These are phyloP conservation scores for Sciurus vulgaris DNA, from an alignment of 2,797 vertebrate genomes.

Conservation along the genomic window DNA sequence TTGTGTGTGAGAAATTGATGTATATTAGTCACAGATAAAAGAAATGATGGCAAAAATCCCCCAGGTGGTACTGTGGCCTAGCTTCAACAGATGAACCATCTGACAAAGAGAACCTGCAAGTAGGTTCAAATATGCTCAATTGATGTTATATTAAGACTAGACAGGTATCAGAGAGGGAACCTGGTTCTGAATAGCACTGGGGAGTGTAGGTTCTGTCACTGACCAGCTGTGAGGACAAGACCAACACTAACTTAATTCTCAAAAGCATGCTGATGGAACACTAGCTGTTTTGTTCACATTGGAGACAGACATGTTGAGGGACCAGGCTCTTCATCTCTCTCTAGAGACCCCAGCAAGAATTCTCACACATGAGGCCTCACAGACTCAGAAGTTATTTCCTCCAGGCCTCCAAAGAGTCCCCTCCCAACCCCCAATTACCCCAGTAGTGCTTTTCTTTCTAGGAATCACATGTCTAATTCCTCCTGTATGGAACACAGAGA, in stretches of 20 bases:
- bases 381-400: not conserved
- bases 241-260: slow-evolving; percentile 3
- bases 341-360: not conserved
- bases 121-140: slow-evolving; percentile 12
- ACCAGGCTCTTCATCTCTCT: not conserved
- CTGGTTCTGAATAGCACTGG: not conserved
- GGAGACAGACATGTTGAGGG: not conserved
- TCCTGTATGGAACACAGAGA: not conserved
- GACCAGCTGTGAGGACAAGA: slow-evolving; percentile 23
- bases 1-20: not conserved
- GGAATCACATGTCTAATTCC: not conserved
- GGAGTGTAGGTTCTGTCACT: not conserved
- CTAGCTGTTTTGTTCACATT: not conserved
- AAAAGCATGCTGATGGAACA: not conserved
- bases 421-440: not conserved
- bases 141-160: slow-evolving; percentile 36
- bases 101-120: slow-evolving; percentile 13
- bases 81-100: not conserved
- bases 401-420: not conserved
- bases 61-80: not conserved
- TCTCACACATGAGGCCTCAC: not conserved
- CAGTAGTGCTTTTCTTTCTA: not conserved
- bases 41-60: not conserved
- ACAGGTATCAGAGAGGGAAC: not conserved
- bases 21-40: slow-evolving; percentile 39